Conservation (phyloP, 2,797 vertebrate genomes). For the Danio kyathit region DNA sequence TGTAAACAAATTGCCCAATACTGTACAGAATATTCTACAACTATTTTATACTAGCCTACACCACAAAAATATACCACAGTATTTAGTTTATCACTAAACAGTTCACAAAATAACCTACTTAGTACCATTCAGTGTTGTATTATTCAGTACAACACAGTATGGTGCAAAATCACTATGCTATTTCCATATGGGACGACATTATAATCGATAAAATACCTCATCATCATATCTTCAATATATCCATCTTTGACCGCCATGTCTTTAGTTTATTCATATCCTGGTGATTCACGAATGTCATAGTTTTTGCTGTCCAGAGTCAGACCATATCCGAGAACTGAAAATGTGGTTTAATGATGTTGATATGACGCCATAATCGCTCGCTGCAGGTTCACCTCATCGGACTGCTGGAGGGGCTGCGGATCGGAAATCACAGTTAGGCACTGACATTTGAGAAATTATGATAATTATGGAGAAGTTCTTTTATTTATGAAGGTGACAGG, state of each 20-base stretch:
- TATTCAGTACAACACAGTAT: too few relatives aligned
- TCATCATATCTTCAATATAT: background rate
- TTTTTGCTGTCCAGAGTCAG: background rate
- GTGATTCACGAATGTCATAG: background rate
- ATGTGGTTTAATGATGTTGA: background rate
- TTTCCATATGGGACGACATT: too few relatives aligned
- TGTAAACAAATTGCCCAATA: too few relatives aligned
- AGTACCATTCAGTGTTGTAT: too few relatives aligned
- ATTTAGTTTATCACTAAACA: too few relatives aligned
- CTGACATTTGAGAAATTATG: background rate
- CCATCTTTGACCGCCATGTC: background rate
- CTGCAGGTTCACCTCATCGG: slow-evolving; percentile 60
- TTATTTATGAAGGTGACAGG: background rate
- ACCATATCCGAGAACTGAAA: background rate
- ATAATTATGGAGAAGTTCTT: background rate
- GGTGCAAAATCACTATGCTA: too few relatives aligned
- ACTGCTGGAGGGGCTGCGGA: slow-evolving; percentile 57
- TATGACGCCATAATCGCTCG: slow-evolving; percentile 57
- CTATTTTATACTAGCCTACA: too few relatives aligned
- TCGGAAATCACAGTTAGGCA: slow-evolving; percentile 11
- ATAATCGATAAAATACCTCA: background rate
- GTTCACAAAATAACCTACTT: too few relatives aligned
- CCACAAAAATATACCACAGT: too few relatives aligned
- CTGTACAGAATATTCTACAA: too few relatives aligned
- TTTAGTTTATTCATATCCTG: too few relatives aligned